These are phyloP conservation scores for Simalia tracyae DNA, from an alignment of 2,797 vertebrate genomes.

Conservation along the genomic window DNA sequence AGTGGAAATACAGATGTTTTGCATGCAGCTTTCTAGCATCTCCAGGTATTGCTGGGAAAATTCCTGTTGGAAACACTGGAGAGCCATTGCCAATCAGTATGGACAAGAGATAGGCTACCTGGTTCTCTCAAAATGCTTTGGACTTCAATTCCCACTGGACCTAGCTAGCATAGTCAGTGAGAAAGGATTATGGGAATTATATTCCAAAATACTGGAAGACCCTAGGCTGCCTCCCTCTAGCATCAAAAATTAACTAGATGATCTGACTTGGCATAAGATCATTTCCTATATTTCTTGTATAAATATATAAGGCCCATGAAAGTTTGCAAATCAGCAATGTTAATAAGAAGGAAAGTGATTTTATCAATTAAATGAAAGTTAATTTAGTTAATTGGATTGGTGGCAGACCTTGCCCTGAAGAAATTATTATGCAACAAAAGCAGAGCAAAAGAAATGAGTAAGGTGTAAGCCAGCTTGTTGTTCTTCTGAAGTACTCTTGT, in stretches of 20 bases:
- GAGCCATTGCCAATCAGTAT: not conserved
- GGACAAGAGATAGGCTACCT: not conserved
- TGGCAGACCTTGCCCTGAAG: conserved; percentile 40
- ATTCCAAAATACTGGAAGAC: not conserved
- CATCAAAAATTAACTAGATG: not conserved
- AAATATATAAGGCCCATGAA: conserved; percentile 19
- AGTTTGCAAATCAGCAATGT: conserved; percentile 40
- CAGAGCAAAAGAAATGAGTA: conserved; percentile 41
- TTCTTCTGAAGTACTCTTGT: conserved; percentile 31
- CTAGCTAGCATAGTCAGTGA: not conserved
- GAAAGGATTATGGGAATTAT: not conserved
- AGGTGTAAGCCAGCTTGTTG: conserved; percentile 35
- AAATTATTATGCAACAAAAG: conserved; percentile 44
- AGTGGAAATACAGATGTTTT: not conserved
- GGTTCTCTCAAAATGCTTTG: not conserved
- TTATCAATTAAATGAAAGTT: conserved; percentile 57
- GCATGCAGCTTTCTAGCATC: not conserved
- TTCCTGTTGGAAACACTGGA: not conserved
- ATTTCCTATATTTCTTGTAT: not conserved
- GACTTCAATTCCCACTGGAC: not conserved
- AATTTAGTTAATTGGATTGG: conserved; percentile 55
- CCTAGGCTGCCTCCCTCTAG: not conserved
- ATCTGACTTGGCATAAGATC: not conserved
- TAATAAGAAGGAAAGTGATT: conserved; percentile 39
- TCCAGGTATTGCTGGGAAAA: not conserved